These are phyloP conservation scores for Pelvicachromis taeniatus DNA, from an alignment of 2,113 vertebrate species.

Conservation along the genomic window DNA sequence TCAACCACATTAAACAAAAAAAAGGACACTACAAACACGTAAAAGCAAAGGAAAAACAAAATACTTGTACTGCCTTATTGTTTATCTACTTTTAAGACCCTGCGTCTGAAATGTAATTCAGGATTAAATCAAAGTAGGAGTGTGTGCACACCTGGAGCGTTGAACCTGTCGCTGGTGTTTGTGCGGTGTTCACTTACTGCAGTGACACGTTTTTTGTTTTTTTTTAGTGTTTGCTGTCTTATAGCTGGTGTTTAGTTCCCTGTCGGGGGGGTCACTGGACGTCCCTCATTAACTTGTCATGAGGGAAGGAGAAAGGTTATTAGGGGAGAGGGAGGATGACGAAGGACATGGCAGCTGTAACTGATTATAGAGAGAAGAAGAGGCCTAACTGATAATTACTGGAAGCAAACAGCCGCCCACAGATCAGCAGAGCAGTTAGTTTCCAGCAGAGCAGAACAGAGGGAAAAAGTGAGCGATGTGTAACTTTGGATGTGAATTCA, in stretches of 20 bases:
- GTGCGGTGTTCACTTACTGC: neutral
- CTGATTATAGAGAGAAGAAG: conserved; percentile 30
- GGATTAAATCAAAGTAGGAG: neutral
- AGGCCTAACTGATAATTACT: conserved; percentile 36
- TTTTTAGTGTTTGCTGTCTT: conserved; percentile 12
- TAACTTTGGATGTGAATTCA: neutral
- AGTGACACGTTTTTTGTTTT: neutral
- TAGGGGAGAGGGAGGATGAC: neutral
- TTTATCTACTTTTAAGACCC: neutral
- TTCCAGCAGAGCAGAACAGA: neutral
- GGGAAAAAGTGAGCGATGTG: neutral
- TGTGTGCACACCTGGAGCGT: neutral
- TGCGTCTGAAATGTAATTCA: neutral
- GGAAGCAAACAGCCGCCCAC: conserved; percentile 12
- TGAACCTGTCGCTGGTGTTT: neutral
- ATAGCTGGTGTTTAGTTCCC: conserved; percentile 22
- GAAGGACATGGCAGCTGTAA: conserved; percentile 36
- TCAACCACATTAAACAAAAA: neutral
- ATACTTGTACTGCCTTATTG: neutral
- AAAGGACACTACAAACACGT: neutral
- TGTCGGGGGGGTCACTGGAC: neutral
- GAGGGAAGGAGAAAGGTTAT: neutral
- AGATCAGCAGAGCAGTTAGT: neutral
- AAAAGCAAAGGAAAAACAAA: neutral
- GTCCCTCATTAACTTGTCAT: conserved; percentile 54